Percentiles rank a stretch among this genome's conserved stretches.
Evolutionary conservation across 2,888 invertebrate genomes (phyloP).

Genomic region (Oxycera nigricornis): DNA sequence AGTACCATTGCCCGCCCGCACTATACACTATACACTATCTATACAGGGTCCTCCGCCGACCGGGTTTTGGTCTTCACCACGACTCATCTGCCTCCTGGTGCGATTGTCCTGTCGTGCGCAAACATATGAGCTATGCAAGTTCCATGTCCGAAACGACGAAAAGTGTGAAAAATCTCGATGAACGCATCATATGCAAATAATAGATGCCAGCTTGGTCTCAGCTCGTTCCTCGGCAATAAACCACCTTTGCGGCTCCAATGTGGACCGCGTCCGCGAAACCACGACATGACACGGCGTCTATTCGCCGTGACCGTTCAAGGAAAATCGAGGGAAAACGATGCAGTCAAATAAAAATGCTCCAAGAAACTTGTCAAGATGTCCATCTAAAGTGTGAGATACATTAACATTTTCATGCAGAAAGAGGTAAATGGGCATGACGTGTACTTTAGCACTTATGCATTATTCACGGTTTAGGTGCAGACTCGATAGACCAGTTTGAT

Average conservation of each 20-base stretch:
- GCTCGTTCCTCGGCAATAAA: background rate
- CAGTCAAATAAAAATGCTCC: background rate
- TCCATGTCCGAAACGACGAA: conserved; percentile 33
- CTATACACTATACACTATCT: background rate
- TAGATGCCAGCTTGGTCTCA: background rate
- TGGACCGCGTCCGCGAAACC: background rate
- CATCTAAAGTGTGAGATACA: background rate
- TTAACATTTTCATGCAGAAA: background rate
- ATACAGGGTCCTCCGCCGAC: no score
- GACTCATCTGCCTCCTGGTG: background rate
- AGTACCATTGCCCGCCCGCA: background rate
- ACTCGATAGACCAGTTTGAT: background rate
- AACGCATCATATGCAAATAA: conserved; percentile 36
- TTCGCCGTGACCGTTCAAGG: background rate
- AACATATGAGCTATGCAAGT: conserved; percentile 20
- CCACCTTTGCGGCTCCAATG: background rate
- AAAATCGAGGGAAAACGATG: background rate
- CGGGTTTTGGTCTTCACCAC: background rate
- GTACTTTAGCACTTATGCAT: background rate
- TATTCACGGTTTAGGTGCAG: background rate
- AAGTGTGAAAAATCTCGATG: conserved; percentile 40
- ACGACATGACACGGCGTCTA: background rate
- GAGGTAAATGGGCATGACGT: background rate
- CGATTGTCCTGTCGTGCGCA: conserved; percentile 20
- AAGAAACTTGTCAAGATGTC: conserved; percentile 4